Conservation (phyloP, 30 jellyfish, hydroid and myxozoan genomes). For the Hydractinia echinata region DNA sequence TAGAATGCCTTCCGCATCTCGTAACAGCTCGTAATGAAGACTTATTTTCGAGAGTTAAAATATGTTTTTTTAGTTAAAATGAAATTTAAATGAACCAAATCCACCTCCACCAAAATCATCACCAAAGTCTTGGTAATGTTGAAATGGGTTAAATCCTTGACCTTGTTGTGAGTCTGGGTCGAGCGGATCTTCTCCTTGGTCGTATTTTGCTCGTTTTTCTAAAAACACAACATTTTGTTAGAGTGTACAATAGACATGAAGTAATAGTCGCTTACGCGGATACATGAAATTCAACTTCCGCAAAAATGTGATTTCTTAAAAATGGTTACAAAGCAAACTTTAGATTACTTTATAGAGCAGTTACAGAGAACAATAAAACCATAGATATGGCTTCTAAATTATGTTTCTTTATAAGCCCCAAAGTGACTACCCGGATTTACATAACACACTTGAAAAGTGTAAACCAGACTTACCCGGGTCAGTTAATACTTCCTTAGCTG, state of each 20-base stretch:
- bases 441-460: too few species aligned
- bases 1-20: not conserved
- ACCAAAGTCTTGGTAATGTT: not conserved
- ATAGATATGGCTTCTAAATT: too few species aligned
- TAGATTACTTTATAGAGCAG: too few species aligned
- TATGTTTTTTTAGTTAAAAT: slow-evolving; percentile 31
- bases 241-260: not conserved
- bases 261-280: not conserved
- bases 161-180: slow-evolving; percentile 90
- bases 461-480: slow-evolving; percentile 68
- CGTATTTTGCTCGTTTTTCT: slow-evolving; percentile 86
- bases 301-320: too few species aligned
- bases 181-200: slow-evolving; percentile 89
- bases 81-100: slow-evolving; percentile 83
- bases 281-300: too few species aligned
- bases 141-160: slow-evolving; percentile 70
- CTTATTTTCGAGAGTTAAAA: not conserved
- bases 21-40: not conserved
- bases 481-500: slow-evolving; percentile 82
- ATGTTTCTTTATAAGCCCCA: too few species aligned
- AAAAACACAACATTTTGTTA: not conserved
- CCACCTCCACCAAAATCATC: slow-evolving; percentile 51
- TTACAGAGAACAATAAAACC: too few species aligned
- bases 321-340: too few species aligned
- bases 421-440: too few species aligned